Conservation (phyloP, 2,113 vertebrate species). For the Lanius collurio region DNA sequence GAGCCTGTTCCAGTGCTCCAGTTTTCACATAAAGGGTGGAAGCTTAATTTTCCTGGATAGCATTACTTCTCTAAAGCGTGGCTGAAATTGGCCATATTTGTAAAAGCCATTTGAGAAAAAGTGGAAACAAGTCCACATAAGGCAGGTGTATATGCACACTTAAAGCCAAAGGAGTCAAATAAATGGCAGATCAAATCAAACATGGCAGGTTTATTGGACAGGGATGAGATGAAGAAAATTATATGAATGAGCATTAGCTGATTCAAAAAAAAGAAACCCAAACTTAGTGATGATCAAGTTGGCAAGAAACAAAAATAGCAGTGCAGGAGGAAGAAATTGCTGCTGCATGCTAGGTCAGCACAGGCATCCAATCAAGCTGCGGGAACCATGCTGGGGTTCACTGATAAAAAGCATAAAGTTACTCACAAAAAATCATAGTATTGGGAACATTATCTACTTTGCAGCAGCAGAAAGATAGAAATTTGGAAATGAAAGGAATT, state of each 20-base stretch:
- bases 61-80: not conserved
- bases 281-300: not conserved
- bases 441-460: not conserved
- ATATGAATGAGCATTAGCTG: not conserved
- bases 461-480: not conserved
- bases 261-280: not conserved
- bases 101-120: not conserved
- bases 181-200: not conserved
- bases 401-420: not conserved
- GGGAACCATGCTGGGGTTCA: not conserved
- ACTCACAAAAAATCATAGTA: not conserved
- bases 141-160: accelerated
- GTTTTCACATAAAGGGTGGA: not conserved
- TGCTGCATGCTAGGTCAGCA: not conserved
- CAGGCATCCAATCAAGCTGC: not conserved
- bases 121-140: not conserved
- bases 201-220: not conserved
- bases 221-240: not conserved
- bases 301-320: not conserved
- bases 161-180: not conserved
- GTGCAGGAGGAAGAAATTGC: not conserved
- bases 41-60: not conserved
- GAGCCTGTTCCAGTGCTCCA: not conserved
- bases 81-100: not conserved
- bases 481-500: not conserved